Evolutionary conservation across 1,140 invertebrate genomes (phyloP).

Genomic region (Magallana gigas): DNA sequence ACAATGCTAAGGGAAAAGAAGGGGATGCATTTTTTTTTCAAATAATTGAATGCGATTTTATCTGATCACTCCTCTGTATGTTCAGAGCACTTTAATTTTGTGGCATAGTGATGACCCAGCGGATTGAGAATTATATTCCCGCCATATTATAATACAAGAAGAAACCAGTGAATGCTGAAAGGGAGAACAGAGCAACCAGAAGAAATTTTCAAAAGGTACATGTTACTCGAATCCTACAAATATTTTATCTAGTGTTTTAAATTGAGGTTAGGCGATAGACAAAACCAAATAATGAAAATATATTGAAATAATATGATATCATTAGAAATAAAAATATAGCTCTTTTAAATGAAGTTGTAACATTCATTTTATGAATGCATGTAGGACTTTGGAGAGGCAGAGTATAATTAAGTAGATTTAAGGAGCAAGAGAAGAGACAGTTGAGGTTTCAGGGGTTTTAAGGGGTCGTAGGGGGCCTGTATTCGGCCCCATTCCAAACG

Average conservation of each 20-base stretch:
- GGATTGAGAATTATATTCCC: conserved; percentile 25
- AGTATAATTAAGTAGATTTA: background rate
- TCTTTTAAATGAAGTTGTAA: background rate
- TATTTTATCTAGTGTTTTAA: no score
- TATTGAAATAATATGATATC: no score
- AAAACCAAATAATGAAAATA: no score
- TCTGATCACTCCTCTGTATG: conserved; percentile 15
- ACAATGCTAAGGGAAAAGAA: background rate
- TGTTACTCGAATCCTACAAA: no score
- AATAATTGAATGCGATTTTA: background rate
- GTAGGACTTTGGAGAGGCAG: conserved; percentile 5
- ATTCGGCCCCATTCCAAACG: no score
- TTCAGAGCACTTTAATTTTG: conserved; percentile 31
- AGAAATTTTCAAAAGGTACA: background rate
- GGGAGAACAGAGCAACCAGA: background rate
- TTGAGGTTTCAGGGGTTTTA: no score
- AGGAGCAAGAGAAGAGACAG: no score
- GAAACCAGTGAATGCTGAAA: background rate
- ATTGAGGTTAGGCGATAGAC: no score
- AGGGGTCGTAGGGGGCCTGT: no score
- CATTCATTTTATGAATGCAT: background rate
- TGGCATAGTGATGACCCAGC: conserved; percentile 22
- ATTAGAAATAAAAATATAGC: no score
- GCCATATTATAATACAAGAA: background rate
- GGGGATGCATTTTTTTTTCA: background rate